Base-by-base conservation (phyloP, 2,888 invertebrate species). In the Nomada ruficornis region DNA sequence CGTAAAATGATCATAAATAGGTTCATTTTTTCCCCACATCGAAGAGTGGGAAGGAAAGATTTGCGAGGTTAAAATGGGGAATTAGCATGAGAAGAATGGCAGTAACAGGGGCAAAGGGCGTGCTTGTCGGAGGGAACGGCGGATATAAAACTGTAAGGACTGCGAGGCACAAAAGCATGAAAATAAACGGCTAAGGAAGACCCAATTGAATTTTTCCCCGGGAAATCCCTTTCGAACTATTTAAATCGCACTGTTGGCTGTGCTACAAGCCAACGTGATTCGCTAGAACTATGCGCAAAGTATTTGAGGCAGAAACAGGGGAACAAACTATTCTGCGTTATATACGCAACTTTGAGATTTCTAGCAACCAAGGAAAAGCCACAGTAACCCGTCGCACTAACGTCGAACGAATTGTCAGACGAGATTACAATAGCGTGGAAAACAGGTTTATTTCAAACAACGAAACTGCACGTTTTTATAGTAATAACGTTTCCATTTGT, bases 221-320 rank as follows among this genome's bases (percentile, higher is more conserved):
- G 59, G 55, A 76, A 88, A 84, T 84, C 81, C 65, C 84, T 76
- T 74, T 36, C 79, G 67, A 87, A 86, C 88, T 88, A 88, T 87
- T 88, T 88, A 88, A 87, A 87, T 87, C 88, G 84, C 63, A 82
- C 81, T 81, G 69, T 60, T 73, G 62, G 72, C 59, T 69, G 77
- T 81, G 54, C 76, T 71, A 57, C 77, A 70, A 63, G 64, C 74
- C 50, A 68, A 44, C 69, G 86, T 81, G 84, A 88, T 86, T 84
- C 79, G 79, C 75, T 54, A 55, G 76, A 87, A 87, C 87, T 87
- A 87, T 87, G 87, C 76, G 69, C 77, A 88, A 88, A 88, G 88
- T 87, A 88, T 87, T 84, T 73, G 71, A 77, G 59, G 82, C 81
- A 74, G 78, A 84, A 88, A 77, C 76, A 65, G 69, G 73, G 68